These are phyloP conservation scores for Elymnias hypermnestra DNA, from an alignment of 1,140 invertebrate species.

Conservation along the genomic window DNA sequence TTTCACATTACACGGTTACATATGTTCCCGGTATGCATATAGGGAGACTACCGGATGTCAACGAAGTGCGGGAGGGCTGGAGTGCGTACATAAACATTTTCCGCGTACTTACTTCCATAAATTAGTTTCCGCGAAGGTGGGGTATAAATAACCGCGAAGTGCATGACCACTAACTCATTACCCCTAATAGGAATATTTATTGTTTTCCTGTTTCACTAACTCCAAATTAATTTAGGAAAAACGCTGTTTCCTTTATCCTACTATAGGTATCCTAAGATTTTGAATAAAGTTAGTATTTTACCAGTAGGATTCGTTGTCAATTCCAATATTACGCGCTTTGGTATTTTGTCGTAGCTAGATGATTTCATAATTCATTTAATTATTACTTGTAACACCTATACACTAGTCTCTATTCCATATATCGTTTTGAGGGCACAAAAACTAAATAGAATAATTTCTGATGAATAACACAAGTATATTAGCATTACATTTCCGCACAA, in stretches of 20 bases:
- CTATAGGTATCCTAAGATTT: too few relatives aligned
- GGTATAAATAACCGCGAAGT: slow-evolving; percentile 65
- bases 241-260: too few relatives aligned
- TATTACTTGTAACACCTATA: too few relatives aligned
- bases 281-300: too few relatives aligned
- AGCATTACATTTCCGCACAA: too few relatives aligned
- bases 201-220: slow-evolving; percentile 36
- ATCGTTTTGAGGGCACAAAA: too few relatives aligned
- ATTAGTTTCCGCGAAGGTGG: slow-evolving; percentile 68
- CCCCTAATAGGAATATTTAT: slow-evolving; percentile 58
- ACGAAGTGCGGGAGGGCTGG: slow-evolving; percentile 32
- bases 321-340: too few relatives aligned
- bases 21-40: slow-evolving; percentile 15
- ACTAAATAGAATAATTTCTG: background rate
- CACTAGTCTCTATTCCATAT: too few relatives aligned
- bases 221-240: slow-evolving; percentile 9
- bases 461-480: too few relatives aligned
- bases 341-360: too few relatives aligned
- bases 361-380: too few relatives aligned
- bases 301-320: background rate
- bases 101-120: slow-evolving; percentile 73
- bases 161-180: slow-evolving; percentile 25
- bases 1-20: slow-evolving; percentile 22
- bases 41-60: slow-evolving; percentile 56
- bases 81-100: slow-evolving; percentile 68